These are phyloP conservation scores for Chloroceryle aenea DNA, from an alignment of 2,113 vertebrate genomes.

Conservation along the genomic window DNA sequence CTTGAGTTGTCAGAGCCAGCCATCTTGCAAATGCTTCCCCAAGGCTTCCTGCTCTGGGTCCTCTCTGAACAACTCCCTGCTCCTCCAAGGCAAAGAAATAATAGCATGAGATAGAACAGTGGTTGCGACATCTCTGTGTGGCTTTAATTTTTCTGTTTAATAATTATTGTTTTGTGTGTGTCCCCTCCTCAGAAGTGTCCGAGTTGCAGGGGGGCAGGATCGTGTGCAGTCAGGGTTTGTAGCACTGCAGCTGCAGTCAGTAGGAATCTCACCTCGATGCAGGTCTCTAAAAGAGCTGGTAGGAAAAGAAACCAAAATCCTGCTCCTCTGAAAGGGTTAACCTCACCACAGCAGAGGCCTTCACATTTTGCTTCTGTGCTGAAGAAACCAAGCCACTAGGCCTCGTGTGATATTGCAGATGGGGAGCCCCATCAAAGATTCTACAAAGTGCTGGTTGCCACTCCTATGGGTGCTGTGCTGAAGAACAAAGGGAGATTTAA, in stretches of 20 bases:
- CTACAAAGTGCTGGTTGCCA: neutral
- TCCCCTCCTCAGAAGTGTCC: neutral
- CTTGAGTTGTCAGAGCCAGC: neutral
- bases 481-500: neutral
- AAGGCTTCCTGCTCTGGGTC: neutral
- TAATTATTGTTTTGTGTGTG: neutral
- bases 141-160: neutral
- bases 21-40: neutral
- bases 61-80: neutral
- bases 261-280: neutral
- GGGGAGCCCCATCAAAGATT: neutral
- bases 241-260: neutral
- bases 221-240: neutral
- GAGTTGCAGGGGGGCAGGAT: neutral
- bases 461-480: neutral
- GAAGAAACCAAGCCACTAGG: neutral
- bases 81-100: neutral
- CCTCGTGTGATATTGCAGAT: neutral
- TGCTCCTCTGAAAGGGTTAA: neutral
- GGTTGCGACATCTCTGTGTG: rapidly evolving
- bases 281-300: neutral
- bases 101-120: neutral
- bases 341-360: neutral
- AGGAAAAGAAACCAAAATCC: neutral
- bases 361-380: neutral